Percentiles rank a stretch among this genome's conserved stretches.
phyloP scores from a whole-genome alignment of 2,797 vertebrate species.

The Syngnathus rostellatus region DNA sequence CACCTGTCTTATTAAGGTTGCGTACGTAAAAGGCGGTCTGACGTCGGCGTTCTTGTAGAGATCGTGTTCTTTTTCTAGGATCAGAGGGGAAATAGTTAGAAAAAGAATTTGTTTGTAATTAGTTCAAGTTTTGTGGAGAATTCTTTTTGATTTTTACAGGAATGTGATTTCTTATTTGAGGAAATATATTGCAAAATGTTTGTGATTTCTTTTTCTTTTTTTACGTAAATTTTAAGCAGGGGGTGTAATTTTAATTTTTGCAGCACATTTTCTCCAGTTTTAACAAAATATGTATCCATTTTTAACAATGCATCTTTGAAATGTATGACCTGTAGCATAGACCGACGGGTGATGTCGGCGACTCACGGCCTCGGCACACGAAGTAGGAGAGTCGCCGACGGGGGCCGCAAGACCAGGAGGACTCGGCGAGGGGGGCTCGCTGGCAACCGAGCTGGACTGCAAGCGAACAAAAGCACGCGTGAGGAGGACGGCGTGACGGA shows the following conservation, averaged over 20 bases:
- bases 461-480: constrained; percentile 3
- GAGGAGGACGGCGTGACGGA: constrained; percentile 71
- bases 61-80: constrained; percentile 86
- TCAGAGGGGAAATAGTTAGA: constrained; percentile 10
- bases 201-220: no score
- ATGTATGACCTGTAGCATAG: constrained; percentile 74
- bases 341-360: constrained; percentile 75
- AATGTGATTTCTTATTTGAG: neutral
- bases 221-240: no score
- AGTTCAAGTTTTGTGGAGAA: neutral
- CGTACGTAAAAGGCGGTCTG: constrained; percentile 94
- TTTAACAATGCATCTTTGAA: no score
- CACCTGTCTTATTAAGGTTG: constrained; percentile 96
- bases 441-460: constrained; percentile 71
- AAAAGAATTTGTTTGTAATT: no score
- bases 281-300: no score
- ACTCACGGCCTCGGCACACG: constrained; percentile 73
- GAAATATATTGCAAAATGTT: neutral
- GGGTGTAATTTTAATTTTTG: no score
- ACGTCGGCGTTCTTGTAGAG: constrained; percentile 93
- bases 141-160: neutral
- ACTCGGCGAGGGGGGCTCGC: constrained; percentile 66
- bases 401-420: constrained; percentile 71
- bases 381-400: constrained; percentile 66
- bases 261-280: no score